Conservation (phyloP, 1,140 invertebrate species). For the Procambarus clarkii region DNA sequence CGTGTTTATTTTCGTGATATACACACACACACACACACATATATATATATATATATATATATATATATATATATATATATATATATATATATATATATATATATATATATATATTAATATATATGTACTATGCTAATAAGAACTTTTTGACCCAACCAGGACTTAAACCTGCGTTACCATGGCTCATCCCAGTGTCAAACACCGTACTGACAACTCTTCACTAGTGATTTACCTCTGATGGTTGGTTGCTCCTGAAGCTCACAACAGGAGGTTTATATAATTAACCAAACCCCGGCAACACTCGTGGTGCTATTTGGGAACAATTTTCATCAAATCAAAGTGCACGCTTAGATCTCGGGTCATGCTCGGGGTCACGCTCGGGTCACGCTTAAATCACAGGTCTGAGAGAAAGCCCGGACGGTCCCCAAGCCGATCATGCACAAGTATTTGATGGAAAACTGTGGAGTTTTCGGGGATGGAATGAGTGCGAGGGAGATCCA, state of each 20-base stretch:
- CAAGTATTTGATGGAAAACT: too few species aligned
- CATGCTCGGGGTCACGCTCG: too few species aligned
- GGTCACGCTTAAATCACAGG: too few species aligned
- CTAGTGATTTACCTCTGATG: not conserved
- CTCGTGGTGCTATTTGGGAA: not conserved
- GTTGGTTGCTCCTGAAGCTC: not conserved
- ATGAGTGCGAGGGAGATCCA: too few species aligned
- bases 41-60: not conserved
- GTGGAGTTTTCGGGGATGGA: too few species aligned
- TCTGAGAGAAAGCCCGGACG: too few species aligned
- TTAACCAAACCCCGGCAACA: not conserved
- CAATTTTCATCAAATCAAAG: not conserved
- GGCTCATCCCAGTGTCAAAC: not conserved
- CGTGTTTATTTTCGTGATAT: too few species aligned
- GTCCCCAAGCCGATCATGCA: too few species aligned
- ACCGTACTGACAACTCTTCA: not conserved
- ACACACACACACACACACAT: too few species aligned
- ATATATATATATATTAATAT: not conserved
- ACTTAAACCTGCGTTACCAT: too few species aligned
- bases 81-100: not conserved
- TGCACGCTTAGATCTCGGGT: not conserved
- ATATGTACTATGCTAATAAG: not conserved
- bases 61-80: not conserved
- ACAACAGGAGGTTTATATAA: not conserved
- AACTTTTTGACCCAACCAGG: not conserved